phyloP scores from a whole-genome alignment of 2,113 vertebrate genomes.

The Aviceda subcristata region DNA sequence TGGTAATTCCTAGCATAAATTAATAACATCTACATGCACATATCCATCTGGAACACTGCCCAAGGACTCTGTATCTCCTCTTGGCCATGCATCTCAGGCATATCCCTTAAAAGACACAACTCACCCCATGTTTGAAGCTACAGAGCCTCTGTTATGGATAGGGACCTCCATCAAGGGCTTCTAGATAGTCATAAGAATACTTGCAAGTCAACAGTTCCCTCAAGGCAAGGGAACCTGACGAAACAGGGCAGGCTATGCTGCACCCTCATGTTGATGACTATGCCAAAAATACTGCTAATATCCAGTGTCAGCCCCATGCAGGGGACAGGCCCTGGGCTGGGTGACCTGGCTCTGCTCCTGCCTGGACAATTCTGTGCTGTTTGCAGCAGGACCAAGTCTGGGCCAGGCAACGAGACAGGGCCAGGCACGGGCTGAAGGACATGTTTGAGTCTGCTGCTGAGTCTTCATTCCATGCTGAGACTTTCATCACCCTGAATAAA shows the following conservation, averaged over 20 bases:
- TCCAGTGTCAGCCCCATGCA: not conserved
- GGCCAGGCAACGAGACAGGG: not conserved
- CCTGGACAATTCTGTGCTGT: not conserved
- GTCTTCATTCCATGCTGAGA: not conserved
- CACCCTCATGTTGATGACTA: not conserved
- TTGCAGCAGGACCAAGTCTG: not conserved
- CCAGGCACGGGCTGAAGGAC: not conserved
- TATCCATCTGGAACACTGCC: not conserved
- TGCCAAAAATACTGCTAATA: not conserved
- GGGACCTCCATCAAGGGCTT: not conserved
- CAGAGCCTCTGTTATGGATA: not conserved
- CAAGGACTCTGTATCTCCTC: not conserved
- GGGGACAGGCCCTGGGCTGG: not conserved
- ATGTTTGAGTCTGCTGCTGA: not conserved
- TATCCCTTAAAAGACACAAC: not conserved
- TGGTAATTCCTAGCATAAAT: not conserved
- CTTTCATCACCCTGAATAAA: slow-evolving; percentile 26
- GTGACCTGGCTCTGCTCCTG: not conserved
- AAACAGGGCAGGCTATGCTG: not conserved
- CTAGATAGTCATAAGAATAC: not conserved
- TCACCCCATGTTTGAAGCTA: not conserved
- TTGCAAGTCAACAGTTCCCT: not conserved
- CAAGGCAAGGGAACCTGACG: not conserved
- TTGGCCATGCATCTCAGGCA: not conserved
- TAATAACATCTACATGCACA: not conserved